Percentiles rank a stretch among this genome's conserved stretches.
phyloP scores from a whole-genome alignment of 2,113 vertebrate species.

The Galbula dea region DNA sequence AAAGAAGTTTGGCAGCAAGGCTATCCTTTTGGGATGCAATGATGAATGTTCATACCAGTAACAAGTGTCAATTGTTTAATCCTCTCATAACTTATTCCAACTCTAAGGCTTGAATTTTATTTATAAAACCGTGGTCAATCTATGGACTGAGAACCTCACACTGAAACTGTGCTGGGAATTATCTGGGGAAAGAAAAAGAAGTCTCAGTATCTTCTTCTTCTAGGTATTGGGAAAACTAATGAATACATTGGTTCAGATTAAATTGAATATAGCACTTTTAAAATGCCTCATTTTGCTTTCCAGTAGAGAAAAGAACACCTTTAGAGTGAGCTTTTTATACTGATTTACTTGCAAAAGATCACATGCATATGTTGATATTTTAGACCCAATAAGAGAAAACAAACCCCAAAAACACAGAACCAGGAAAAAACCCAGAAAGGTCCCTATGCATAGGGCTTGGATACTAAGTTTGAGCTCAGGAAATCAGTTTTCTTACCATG shows the following conservation, averaged over 20 bases:
- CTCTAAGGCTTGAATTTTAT: background rate
- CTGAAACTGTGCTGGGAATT: background rate
- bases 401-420: background rate
- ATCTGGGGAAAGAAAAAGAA: background rate
- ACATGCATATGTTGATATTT: background rate
- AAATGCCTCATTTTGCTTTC: background rate
- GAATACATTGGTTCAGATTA: background rate
- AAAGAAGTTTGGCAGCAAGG: background rate
- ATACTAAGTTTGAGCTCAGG: background rate
- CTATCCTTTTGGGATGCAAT: background rate
- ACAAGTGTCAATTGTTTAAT: background rate
- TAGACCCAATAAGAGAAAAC: background rate
- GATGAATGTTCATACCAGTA: background rate
- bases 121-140: background rate
- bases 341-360: background rate
- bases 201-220: background rate
- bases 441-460: background rate
- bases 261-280: background rate
- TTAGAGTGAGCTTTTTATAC: background rate
- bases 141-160: background rate
- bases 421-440: background rate
- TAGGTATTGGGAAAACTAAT: background rate
- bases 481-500: background rate
- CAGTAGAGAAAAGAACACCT: background rate
- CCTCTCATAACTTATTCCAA: background rate